phyloP scores from a whole-genome alignment of 1,140 invertebrate genomes.

The Drosophila murphyi region DNA sequence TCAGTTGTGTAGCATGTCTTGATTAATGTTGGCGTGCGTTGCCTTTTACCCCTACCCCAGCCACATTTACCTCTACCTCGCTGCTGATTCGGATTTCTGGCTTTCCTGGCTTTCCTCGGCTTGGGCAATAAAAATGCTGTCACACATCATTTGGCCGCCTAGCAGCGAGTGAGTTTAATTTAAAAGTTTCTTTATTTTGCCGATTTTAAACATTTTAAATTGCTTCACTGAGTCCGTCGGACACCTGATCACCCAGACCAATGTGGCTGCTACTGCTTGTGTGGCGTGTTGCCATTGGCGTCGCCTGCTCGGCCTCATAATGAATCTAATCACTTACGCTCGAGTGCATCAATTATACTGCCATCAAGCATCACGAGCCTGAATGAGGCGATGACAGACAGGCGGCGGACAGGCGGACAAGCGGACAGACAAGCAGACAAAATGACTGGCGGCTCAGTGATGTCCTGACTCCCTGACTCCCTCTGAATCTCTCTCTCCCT shows the following conservation, averaged over 20 bases:
- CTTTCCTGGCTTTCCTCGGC: not conserved
- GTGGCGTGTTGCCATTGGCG: slow-evolving; percentile 43
- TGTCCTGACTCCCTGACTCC: slow-evolving; percentile 3
- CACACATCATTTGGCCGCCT: slow-evolving; percentile 73
- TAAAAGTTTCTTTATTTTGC: slow-evolving; percentile 21
- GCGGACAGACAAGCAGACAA: slow-evolving; percentile 39
- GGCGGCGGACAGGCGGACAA: slow-evolving; percentile 11
- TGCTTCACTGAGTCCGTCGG: slow-evolving; percentile 3
- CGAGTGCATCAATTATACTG: slow-evolving; percentile 84
- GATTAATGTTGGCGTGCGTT: slow-evolving; percentile 81
- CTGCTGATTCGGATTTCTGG: not conserved
- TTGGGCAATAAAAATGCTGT: slow-evolving; percentile 75
- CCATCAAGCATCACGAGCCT: slow-evolving; percentile 68
- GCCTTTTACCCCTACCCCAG: slow-evolving; percentile 68
- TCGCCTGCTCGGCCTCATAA: slow-evolving; percentile 77
- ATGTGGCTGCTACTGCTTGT: not conserved
- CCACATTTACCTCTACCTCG: not conserved
- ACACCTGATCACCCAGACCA: slow-evolving; percentile 60
- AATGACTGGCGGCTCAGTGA: slow-evolving; percentile 53
- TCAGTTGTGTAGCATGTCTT: slow-evolving; percentile 62
- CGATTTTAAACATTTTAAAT: slow-evolving; percentile 46
- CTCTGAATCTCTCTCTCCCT: not conserved
- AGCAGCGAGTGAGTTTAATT: slow-evolving; percentile 31
- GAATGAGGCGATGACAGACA: slow-evolving; percentile 34
- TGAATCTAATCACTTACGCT: slow-evolving; percentile 85